Percentiles rank a stretch among this genome's conserved stretches.
Evolutionary conservation across 2,113 vertebrate species (phyloP).

Genomic region (Elephantulus edwardii): DNA sequence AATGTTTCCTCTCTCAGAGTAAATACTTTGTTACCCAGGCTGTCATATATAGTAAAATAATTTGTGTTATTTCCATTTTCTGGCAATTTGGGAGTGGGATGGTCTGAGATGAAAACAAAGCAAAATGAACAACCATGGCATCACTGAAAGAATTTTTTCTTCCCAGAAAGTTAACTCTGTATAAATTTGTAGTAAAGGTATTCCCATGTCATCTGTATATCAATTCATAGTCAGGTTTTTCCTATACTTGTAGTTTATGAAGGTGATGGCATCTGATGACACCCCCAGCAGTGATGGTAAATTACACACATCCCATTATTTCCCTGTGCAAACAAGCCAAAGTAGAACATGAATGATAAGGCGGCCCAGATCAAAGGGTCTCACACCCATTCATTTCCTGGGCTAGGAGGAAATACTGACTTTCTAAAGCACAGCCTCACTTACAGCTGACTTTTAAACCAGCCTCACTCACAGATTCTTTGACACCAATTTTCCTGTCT

Average conservation of each 20-base stretch:
- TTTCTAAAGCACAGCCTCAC: constrained; percentile 56
- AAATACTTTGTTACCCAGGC: constrained; percentile 12
- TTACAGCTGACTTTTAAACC: constrained; percentile 63
- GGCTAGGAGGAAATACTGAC: constrained; percentile 44
- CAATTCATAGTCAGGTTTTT: neutral
- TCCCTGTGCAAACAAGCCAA: constrained; percentile 5
- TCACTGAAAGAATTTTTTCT: neutral
- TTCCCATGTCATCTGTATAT: neutral
- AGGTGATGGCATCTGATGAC: neutral
- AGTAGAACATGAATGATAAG: neutral
- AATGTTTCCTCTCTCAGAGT: constrained; percentile 5
- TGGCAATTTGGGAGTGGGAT: neutral
- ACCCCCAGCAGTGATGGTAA: neutral
- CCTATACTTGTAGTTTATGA: neutral
- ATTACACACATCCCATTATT: neutral
- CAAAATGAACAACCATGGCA: neutral
- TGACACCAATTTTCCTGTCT: neutral
- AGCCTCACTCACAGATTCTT: neutral
- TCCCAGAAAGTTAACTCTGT: neutral
- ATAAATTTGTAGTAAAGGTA: neutral
- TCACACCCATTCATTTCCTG: constrained; percentile 81
- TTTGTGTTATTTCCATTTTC: neutral
- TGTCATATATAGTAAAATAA: neutral
- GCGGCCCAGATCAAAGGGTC: constrained; percentile 47
- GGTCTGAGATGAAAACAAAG: neutral